phyloP scores from a whole-genome alignment of 2,888 invertebrate species.

The Ariolimax columbianus region DNA sequence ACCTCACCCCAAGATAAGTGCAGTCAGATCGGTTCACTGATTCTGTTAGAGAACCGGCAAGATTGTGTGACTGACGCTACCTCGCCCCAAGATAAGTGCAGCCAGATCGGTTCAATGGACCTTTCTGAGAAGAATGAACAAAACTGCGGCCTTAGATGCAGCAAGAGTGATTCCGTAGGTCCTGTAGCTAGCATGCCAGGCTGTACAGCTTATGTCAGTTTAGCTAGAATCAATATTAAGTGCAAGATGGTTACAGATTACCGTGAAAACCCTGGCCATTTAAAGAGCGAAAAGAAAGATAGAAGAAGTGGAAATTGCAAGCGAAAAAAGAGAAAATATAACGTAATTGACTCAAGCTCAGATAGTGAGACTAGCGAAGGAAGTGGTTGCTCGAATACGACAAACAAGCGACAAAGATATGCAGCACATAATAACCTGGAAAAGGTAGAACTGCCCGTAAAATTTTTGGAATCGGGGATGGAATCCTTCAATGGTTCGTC shows the following conservation, averaged over 20 bases:
- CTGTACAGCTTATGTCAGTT: not conserved
- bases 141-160: too few species aligned
- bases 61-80: too few species aligned
- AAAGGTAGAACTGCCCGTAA: not conserved
- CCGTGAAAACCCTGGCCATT: not conserved
- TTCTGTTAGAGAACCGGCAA: too few species aligned
- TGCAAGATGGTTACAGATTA: not conserved
- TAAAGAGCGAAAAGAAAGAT: not conserved
- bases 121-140: not conserved
- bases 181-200: too few species aligned
- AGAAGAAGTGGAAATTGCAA: not conserved
- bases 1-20: too few species aligned
- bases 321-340: not conserved
- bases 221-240: too few species aligned
- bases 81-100: too few species aligned
- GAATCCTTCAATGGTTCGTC: not conserved
- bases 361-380: not conserved
- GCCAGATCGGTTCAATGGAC: not conserved
- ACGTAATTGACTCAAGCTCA: conserved; percentile 11
- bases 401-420: not conserved
- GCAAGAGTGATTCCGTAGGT: too few species aligned
- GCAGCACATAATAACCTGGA: too few species aligned
- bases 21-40: too few species aligned
- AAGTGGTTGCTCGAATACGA: not conserved
- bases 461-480: not conserved